Conservation (phyloP, 2,113 vertebrate genomes). For the Anser brachyrhynchus region DNA sequence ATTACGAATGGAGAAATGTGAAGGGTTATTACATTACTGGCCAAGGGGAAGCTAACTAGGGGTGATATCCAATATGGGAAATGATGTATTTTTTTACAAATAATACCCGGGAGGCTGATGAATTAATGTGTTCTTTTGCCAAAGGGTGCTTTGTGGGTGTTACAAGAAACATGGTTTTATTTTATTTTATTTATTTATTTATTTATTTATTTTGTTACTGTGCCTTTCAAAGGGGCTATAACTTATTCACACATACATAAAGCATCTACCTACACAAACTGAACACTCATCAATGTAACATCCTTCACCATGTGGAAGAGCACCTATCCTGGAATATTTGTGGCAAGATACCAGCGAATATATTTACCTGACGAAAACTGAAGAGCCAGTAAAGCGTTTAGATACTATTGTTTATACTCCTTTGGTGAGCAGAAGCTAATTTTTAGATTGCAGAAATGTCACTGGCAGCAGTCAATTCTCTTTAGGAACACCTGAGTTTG, state of each 20-base stretch:
- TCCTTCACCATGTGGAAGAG: neutral
- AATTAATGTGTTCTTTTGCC: slow-evolving; percentile 45
- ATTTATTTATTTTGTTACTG: neutral
- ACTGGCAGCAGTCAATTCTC: neutral
- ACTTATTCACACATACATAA: neutral
- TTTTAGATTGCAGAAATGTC: neutral
- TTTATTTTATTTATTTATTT: no score
- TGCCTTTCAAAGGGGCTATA: neutral
- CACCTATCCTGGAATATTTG: neutral
- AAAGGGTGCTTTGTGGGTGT: neutral
- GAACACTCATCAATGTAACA: neutral
- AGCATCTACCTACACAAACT: neutral
- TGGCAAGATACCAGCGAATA: neutral
- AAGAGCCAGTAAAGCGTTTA: neutral
- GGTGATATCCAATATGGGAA: slow-evolving; percentile 11
- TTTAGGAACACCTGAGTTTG: neutral
- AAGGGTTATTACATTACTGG: slow-evolving; percentile 1
- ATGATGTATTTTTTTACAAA: slow-evolving; percentile 48
- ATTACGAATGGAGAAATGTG: neutral
- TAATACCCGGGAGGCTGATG: neutral
- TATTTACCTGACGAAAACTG: neutral
- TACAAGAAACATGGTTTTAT: neutral
- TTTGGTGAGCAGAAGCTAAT: neutral
- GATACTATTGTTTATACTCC: neutral
- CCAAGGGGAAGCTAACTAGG: neutral